These are phyloP conservation scores for Conus ventricosus DNA, from an alignment of 1,140 invertebrate genomes.

Conservation along the genomic window DNA sequence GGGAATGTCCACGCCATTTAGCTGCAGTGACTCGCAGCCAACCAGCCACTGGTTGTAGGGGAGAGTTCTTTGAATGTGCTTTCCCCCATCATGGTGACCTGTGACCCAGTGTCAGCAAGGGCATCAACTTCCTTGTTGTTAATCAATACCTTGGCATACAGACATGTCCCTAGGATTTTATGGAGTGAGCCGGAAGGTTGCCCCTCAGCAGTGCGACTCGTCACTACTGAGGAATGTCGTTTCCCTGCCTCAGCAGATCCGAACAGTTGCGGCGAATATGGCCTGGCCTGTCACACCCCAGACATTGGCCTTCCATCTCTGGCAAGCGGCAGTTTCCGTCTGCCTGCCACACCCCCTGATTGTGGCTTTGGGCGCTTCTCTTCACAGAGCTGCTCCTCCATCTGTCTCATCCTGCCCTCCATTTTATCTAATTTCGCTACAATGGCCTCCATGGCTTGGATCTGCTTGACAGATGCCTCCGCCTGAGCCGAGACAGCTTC, in stretches of 20 bases:
- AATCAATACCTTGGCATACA: neutral
- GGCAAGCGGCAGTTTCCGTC: neutral
- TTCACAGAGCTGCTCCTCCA: neutral
- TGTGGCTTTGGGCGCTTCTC: too few species aligned
- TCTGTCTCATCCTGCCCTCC: neutral
- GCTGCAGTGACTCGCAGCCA: neutral
- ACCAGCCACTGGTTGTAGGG: neutral
- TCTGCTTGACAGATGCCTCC: neutral
- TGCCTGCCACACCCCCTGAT: too few species aligned
- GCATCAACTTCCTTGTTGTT: neutral
- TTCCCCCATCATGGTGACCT: slow-evolving; percentile 1
- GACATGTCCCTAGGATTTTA: neutral
- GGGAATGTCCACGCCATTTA: neutral
- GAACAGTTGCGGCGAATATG: neutral
- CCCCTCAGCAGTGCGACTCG: neutral
- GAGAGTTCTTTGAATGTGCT: neutral
- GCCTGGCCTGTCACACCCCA: neutral
- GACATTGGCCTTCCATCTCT: neutral
- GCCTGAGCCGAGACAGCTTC: neutral
- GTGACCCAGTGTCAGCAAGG: neutral
- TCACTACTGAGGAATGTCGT: neutral
- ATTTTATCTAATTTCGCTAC: neutral
- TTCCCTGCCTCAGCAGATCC: neutral
- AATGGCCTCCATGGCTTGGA: neutral
- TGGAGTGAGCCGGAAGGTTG: neutral